Base-by-base conservation (phyloP, 2,888 invertebrate genomes). In the Isoperla grammatica region DNA sequence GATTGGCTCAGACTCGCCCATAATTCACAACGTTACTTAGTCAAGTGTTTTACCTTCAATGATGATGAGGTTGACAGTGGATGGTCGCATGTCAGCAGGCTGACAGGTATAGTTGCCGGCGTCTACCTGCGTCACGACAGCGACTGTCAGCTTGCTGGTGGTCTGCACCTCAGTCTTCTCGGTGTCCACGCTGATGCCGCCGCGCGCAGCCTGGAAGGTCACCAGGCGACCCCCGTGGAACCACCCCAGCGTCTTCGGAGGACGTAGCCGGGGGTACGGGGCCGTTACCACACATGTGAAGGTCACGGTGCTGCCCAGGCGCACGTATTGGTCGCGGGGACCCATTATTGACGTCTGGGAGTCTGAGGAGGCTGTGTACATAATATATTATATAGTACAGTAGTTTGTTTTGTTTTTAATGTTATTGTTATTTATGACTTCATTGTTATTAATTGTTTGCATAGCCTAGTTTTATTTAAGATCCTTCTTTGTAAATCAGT, bases 81-180 rank as follows among this genome's bases (percentile, higher is more conserved):
- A 81, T 23, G 79, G 76, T 56, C 81, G 74, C 23, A 79, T 78
- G 22, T 81, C 79, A 67, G 81, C 78, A 53, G 86, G 80, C 57
- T 81, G 77, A 70, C 87, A 87, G 61, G 86, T 84, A 74, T 87
- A 87, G 73, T 79, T 73, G 17, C 81, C 80, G 57, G 77, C 75
- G 70, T 81, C 83, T 68, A 73, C 69, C 63, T 74, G 67, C 64
- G 78, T 77, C 69, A 84, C 81, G 69, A 78, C 72, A 68, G 82
- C 75, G 71, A 87, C 77, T 69, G 82, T 81, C 65, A 83, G 74
- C 69, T 80, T 79, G 71, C 85, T 83, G 64, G 79, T 76, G 56
- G 81, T 79, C 66, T 78, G 76, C 56, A 78, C 77, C 67, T 81
- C 76, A 64, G 81, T 81, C 56, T 68, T 68, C 73, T 81, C 81